phyloP scores from a whole-genome alignment of 2,113 vertebrate species.

The Chauna torquata region DNA sequence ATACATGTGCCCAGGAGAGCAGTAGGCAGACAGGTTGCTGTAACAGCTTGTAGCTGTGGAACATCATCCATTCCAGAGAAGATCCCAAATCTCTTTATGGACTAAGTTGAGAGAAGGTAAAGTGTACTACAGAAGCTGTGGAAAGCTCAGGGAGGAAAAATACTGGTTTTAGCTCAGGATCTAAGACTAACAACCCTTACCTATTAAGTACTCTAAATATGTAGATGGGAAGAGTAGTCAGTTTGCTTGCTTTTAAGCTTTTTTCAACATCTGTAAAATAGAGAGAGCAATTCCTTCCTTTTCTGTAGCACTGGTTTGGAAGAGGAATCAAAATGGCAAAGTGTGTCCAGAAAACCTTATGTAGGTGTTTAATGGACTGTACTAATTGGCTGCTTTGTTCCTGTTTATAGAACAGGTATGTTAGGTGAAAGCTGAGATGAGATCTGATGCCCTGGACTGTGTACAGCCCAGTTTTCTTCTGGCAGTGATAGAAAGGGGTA shows the following conservation, averaged over 20 bases:
- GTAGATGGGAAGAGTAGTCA: background rate
- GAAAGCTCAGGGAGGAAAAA: constrained; percentile 39
- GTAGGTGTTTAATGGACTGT: background rate
- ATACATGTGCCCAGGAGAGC: constrained; percentile 51
- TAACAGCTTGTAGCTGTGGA: constrained; percentile 59
- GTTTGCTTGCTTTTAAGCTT: background rate
- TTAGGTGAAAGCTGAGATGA: background rate
- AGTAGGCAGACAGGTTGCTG: constrained; percentile 47
- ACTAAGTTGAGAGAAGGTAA: constrained; percentile 45
- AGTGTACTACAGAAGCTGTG: constrained; percentile 12
- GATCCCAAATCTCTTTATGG: constrained; percentile 68
- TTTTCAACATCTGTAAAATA: background rate
- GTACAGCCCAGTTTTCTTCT: background rate
- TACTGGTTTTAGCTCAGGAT: background rate
- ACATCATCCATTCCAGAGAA: constrained; percentile 50
- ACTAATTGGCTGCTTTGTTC: background rate
- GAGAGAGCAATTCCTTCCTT: background rate
- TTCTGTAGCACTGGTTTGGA: background rate
- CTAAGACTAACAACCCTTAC: constrained; percentile 23
- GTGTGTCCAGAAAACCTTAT: background rate
- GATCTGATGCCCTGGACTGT: background rate
- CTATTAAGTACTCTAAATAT: background rate
- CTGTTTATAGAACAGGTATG: fast-evolving
- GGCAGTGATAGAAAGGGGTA: background rate
- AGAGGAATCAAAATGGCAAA: background rate